Conservation (phyloP, 2,113 vertebrate genomes). For the Calypte anna region DNA sequence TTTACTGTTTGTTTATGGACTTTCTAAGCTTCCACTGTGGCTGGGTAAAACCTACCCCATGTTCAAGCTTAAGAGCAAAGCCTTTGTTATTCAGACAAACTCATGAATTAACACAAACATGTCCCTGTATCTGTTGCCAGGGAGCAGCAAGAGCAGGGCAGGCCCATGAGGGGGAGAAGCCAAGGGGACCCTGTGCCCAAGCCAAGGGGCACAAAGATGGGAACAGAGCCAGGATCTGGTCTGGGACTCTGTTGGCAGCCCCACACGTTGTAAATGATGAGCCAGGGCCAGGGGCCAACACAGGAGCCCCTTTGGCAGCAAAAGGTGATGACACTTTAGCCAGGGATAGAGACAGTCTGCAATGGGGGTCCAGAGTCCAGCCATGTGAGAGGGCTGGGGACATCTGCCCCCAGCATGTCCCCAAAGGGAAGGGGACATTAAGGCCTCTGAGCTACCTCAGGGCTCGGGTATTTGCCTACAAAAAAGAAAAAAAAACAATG, state of each 20-base stretch:
- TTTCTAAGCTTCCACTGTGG: neutral
- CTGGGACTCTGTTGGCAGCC: rapidly evolving
- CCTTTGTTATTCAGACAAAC: neutral
- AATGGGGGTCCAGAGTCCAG: neutral
- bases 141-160: neutral
- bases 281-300: neutral
- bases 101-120: neutral
- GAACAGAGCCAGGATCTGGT: neutral
- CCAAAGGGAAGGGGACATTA: no score
- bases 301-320: neutral
- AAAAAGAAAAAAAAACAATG: neutral
- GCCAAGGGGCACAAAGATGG: rapidly evolving
- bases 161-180: rapidly evolving
- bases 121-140: neutral
- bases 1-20: neutral
- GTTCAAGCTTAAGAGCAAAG: neutral
- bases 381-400: neutral
- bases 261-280: neutral
- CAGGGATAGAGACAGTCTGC: neutral
- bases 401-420: no score
- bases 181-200: neutral
- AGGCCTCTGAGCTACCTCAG: neutral
- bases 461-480: neutral
- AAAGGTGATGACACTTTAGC: neutral
- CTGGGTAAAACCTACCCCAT: neutral